These are phyloP conservation scores for Hemistola chrysoprasaria DNA, from an alignment of 2,888 invertebrate species.

Conservation along the genomic window DNA sequence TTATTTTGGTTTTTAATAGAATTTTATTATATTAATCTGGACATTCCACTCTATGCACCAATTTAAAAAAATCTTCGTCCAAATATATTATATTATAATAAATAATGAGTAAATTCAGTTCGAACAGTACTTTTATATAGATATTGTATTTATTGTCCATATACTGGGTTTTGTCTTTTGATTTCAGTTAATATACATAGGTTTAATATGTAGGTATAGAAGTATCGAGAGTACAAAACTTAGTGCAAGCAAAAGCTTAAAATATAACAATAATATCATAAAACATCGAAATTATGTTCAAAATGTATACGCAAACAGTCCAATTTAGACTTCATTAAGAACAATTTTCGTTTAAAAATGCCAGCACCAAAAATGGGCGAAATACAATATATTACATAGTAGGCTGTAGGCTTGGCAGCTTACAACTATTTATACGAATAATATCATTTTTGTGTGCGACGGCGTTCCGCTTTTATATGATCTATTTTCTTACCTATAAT, in stretches of 20 bases:
- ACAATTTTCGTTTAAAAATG: conserved; percentile 44
- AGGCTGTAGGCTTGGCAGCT: conserved; percentile 22
- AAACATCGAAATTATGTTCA: conserved; percentile 45
- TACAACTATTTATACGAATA: conserved; percentile 14
- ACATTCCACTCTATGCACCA: too few species aligned
- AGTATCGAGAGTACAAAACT: conserved; percentile 24
- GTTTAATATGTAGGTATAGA: neutral
- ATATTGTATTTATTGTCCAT: conserved; percentile 5
- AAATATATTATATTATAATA: too few species aligned
- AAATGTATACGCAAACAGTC: conserved; percentile 23
- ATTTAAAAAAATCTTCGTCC: too few species aligned
- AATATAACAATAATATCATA: conserved; percentile 39
- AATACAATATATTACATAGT: conserved; percentile 25
- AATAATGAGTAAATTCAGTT: neutral
- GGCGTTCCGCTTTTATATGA: conserved; percentile 15
- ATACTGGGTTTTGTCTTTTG: neutral
- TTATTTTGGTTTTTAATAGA: too few species aligned
- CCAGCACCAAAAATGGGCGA: conserved; percentile 37
- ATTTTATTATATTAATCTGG: too few species aligned
- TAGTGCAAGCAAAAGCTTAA: conserved; percentile 53
- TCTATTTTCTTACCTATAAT: neutral
- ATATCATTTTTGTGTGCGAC: conserved; percentile 11
- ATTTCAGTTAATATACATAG: neutral
- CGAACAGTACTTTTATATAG: conserved; percentile 3
- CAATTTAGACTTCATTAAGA: conserved; percentile 31